Base-by-base conservation (phyloP, 2,888 invertebrate genomes). In the Sesia apiformis region DNA sequence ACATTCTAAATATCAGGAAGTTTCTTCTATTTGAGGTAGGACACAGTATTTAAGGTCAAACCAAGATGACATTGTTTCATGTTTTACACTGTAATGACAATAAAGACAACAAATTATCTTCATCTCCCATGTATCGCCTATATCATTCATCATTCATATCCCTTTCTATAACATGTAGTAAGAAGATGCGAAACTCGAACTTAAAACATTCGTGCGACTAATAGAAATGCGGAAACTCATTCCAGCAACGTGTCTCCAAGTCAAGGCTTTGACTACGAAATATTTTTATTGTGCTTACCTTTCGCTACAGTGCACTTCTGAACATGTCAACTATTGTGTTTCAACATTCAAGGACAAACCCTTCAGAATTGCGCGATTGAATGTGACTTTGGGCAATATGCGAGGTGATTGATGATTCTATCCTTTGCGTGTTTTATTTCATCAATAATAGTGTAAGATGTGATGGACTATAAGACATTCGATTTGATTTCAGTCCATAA, bases 251-350 rank as follows among this genome's bases (percentile, higher is more conserved):
- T 63, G 67, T 46, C 46, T 57, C 56, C 60, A 60, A 58, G 62
- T 63, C 65, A 64, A 70, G 72, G 67, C 66, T 70, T 72, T 72
- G 72, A 70, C 65, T 70, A 62, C 67, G 69, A 71, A 72, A 72
- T 74, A 74, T 76, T 73, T 73, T 72, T 70, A 70, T 72, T 73
- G 63, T 69, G 64, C 68, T 65, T 63, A 61, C 66, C 58, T 66
- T 70, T 65, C 67, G 60, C 62, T 69, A 59, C 57, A 58, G 60
- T 57, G 50, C 60, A 65, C 69, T 69, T 69, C 65, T 69, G 62
- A 63, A 61, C 57, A 63, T 63, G 65, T 60, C 63, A 58, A 56
- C 65, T 67, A 72, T 74, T 75, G 70, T 72, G 65, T 64, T 64
- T 60, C 50, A 50, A 50, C 50, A 50, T 50, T 50, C 50, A 38